Evolutionary conservation across 2,797 vertebrate genomes (phyloP), one percentile per base, ranked within the genome.

Genomic region (Hydrophis major): DNA sequence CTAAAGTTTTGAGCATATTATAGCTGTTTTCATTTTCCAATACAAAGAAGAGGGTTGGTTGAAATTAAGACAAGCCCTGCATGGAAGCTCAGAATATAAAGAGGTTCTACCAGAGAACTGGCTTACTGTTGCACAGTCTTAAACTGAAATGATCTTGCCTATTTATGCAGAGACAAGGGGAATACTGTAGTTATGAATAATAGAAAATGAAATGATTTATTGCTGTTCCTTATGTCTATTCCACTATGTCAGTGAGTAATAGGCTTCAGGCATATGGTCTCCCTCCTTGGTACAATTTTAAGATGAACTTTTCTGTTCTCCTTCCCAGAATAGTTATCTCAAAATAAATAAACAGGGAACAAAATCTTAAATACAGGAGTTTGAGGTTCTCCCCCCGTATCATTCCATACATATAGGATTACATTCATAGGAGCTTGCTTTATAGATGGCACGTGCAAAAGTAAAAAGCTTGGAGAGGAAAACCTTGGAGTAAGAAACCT

Each of bases 111-210:
- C 86, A 91, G 91, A 91, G 11, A 86, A 0, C 16, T 61, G 22
- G 10, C 14, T 93, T 37, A 69, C 78, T 0, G 1, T 57, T 63
- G 32, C 2, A 28, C 20, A 25, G 53, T 10, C 25, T 57, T 69
- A 37, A 56, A 6, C 12, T 63, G 37, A 93, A 20, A 57, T 47
- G 11, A 14, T 53, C 27, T 18, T 53, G 28, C 5, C 74, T 22
- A 25, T 95, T 92, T 91, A 88, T 74, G 8, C 2, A 94, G 78
- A 93, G 94, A 91, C 92, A 66, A 92, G 55, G 94, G 93, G 92
- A 92, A 96, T 94, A 91, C 92, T 90, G 55, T 93, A 93, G 28
- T 63, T 91, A 56, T 89, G 42, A 91, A 91, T 89, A 93, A 91
- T 56, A 91, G 59, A 89, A 90, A 91, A 91, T 63, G 16, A 89